Conservation (phyloP, 2,113 vertebrate genomes). For the Oncorhynchus tshawytscha region DNA sequence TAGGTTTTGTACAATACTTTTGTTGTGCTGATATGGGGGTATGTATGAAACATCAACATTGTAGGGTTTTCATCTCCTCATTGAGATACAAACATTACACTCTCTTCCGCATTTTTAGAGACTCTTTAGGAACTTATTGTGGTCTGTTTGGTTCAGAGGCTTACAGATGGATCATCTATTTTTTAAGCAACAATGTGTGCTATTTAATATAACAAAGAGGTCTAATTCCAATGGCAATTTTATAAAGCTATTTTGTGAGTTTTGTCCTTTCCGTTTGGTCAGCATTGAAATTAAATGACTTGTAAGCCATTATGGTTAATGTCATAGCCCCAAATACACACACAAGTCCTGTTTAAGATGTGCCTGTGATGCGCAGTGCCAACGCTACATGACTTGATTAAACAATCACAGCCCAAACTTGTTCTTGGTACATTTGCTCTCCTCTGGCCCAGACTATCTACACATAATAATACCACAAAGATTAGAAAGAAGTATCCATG, state of each 20-base stretch:
- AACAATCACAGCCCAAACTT: conserved; percentile 59
- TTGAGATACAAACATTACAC: no score
- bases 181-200: neutral
- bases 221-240: conserved; percentile 53
- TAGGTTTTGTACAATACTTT: no score
- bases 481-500: conserved; percentile 69
- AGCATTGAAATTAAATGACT: conserved; percentile 58
- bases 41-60: no score
- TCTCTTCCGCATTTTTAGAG: no score
- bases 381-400: conserved; percentile 53
- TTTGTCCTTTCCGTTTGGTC: conserved; percentile 47
- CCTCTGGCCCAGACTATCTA: conserved; percentile 55
- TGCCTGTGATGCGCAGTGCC: conserved; percentile 43
- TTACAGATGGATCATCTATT: neutral
- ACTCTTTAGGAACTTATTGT: no score
- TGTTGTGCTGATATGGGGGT: no score
- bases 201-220: neutral
- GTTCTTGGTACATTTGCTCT: conserved; percentile 52
- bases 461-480: conserved; percentile 67
- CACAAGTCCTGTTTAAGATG: conserved; percentile 38
- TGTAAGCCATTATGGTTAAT: conserved; percentile 48
- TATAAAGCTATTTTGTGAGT: conserved; percentile 43
- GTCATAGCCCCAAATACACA: conserved; percentile 43
- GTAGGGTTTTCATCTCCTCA: no score
- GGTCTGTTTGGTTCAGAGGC: no score